Base-by-base conservation (phyloP, 2,888 invertebrate species). In the Caenorhabditis sp. region DNA sequence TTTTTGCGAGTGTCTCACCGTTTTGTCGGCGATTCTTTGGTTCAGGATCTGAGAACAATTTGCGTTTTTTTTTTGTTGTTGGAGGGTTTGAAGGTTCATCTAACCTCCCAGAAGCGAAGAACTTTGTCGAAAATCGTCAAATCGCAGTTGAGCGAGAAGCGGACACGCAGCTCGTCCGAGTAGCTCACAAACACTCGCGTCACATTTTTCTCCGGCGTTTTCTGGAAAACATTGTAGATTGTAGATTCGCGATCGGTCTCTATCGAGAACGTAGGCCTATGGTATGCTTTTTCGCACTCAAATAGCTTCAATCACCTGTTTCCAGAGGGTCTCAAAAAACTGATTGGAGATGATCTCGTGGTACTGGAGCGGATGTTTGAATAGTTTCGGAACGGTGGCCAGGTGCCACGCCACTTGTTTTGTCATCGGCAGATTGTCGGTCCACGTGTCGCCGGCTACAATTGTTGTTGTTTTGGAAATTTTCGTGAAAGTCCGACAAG, bases 361-460 rank as follows among this genome's bases (percentile, higher is more conserved):
- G 26, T 78, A 78, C 11, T 46, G 17, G n/a, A 61, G 20, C 15
- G 72, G 48, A 6, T 50, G 35, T 22, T 46, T 55, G 41, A 56
- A 63, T 20, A 53, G 50, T 35, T 62, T 72, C n/a, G 78, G 78
- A 22, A 72, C 68, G 9, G 50, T 55, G 0, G 72, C 78, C 2
- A 78, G 17, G 11, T 62, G 66, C 53, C 59, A 48, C 2, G 66
- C 72, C 9, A 78, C 66, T 15, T 55, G 53, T 46, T 45, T 45
- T 2, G 63, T 46, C 41, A 78, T 15, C 8, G 78, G 78, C n/a
- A 62, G 17, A 32, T 78, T 72, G 8, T 78, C 78, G 1, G 55
- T 65, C 78, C 78, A 78, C 15, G 27, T 68, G 0, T 72, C 72
- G 5, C 78, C 78, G 15, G 70, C 78, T 72, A 58, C 11, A 53